phyloP scores from a whole-genome alignment of 2,797 vertebrate species.

The Pseudomugil tenellus region DNA sequence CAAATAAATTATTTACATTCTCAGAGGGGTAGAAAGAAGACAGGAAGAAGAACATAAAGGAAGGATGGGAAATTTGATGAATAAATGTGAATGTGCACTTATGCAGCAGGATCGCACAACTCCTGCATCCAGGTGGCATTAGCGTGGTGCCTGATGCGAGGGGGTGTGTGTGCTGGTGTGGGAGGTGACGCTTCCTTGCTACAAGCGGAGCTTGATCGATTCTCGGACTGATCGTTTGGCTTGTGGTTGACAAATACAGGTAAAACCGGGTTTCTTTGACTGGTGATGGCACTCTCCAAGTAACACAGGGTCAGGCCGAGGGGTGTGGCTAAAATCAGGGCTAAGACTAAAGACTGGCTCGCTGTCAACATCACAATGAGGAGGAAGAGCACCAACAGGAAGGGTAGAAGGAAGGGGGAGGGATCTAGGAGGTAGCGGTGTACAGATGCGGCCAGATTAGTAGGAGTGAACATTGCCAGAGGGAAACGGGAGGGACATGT shows the following conservation, averaged over 20 bases:
- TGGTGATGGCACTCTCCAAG: slow-evolving; percentile 86
- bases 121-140: slow-evolving; percentile 83
- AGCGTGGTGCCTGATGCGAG: slow-evolving; percentile 55
- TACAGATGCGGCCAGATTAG: slow-evolving; percentile 75
- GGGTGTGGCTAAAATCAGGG: slow-evolving; percentile 90
- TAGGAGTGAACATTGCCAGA: slow-evolving; percentile 68
- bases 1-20: slow-evolving; percentile 12
- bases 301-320: slow-evolving; percentile 93
- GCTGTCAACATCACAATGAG: slow-evolving; percentile 88
- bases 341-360: slow-evolving; percentile 90
- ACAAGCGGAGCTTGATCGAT: slow-evolving; percentile 26
- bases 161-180: slow-evolving; percentile 44
- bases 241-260: slow-evolving; percentile 4
- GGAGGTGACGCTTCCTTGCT: slow-evolving; percentile 20
- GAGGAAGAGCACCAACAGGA: slow-evolving; percentile 88
- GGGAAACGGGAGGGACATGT: slow-evolving; percentile 63
- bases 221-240: slow-evolving; percentile 29
- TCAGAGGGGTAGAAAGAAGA: slow-evolving; percentile 16
- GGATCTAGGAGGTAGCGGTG: slow-evolving; percentile 86
- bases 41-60: neutral
- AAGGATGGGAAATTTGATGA: neutral
- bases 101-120: slow-evolving; percentile 87
- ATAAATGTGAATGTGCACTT: slow-evolving; percentile 51
- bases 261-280: slow-evolving; percentile 63
- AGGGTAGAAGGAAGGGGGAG: slow-evolving; percentile 89